These are phyloP conservation scores for Hemistola chrysoprasaria DNA, from an alignment of 2,888 invertebrate species.

Conservation along the genomic window DNA sequence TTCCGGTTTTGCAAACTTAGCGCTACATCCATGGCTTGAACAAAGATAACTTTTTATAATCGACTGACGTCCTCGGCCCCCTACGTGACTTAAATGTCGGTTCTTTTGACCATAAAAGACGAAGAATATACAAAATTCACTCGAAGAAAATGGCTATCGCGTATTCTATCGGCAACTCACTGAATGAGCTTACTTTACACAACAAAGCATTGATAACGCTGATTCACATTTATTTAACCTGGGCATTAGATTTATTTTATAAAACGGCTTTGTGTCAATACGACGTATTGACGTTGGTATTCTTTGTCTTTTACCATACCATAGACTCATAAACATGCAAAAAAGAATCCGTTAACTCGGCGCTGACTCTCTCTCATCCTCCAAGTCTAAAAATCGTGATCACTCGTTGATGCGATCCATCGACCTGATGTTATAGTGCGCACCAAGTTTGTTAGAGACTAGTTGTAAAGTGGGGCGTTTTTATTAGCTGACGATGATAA, in stretches of 20 bases:
- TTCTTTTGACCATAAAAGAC: conserved; percentile 39
- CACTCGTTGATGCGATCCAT: no score
- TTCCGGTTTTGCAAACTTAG: conserved; percentile 13
- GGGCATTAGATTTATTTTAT: conserved; percentile 12
- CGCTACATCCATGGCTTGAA: conserved; percentile 13
- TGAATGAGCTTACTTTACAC: conserved; percentile 50
- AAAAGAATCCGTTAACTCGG: no score
- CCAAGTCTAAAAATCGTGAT: no score
- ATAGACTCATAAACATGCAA: no score
- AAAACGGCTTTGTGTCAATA: no score
- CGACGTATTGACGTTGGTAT: no score
- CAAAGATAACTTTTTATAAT: conserved; percentile 32
- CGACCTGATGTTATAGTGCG: no score
- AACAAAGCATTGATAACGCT: conserved; percentile 54
- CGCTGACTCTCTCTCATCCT: no score
- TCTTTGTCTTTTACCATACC: no score
- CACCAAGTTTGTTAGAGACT: no score
- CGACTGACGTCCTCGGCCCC: conserved; percentile 26
- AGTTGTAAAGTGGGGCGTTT: no score
- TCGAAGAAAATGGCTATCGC: conserved; percentile 51
- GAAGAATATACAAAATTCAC: conserved; percentile 42
- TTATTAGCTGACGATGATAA: no score
- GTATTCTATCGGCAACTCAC: conserved; percentile 49
- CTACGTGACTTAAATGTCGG: conserved; percentile 51
- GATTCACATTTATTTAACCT: conserved; percentile 42